These are phyloP conservation scores for Malacoctenus gilli DNA, from an alignment of 2,797 vertebrate species.

Conservation along the genomic window DNA sequence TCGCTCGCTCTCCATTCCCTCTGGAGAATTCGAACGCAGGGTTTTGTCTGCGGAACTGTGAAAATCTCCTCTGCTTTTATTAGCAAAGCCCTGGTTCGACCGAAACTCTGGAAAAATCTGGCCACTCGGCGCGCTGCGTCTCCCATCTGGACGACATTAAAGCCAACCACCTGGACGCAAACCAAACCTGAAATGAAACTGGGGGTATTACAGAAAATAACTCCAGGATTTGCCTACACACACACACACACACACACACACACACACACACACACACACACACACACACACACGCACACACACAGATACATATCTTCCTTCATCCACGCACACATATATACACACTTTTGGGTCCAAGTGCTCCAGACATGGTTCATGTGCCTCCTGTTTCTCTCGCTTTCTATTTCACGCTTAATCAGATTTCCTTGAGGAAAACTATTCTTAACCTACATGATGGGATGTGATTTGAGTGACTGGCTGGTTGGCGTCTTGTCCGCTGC, in stretches of 20 bases:
- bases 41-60: slow-evolving; percentile 86
- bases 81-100: slow-evolving; percentile 79
- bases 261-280: slow-evolving; percentile 1
- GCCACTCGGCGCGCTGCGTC: slow-evolving; percentile 73
- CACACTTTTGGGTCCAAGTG: slow-evolving; percentile 35
- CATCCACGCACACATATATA: slow-evolving; percentile 29
- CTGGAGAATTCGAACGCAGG: slow-evolving; percentile 79
- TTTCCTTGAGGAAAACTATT: slow-evolving; percentile 76
- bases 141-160: slow-evolving; percentile 86
- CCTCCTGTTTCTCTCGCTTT: slow-evolving; percentile 59
- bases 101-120: slow-evolving; percentile 84
- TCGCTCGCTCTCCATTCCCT: slow-evolving; percentile 78
- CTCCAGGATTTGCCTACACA: slow-evolving; percentile 63
- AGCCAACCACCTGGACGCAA: slow-evolving; percentile 83
- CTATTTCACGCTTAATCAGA: slow-evolving; percentile 77
- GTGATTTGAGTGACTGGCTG: slow-evolving; percentile 60
- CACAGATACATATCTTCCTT: slow-evolving; percentile 55
- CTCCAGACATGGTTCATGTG: slow-evolving; percentile 59
- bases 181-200: slow-evolving; percentile 86
- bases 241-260: slow-evolving; percentile 38
- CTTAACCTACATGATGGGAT: slow-evolving; percentile 70
- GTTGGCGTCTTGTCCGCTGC: slow-evolving; percentile 12
- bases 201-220: slow-evolving; percentile 84
- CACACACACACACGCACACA: slow-evolving; percentile 40
- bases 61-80: slow-evolving; percentile 86